A percentile compares a stretch with the other conserved stretches of the same genome.
Evolutionary conservation across 2,888 invertebrate species (phyloP).

Genomic region (Epistrophe grossulariae): DNA sequence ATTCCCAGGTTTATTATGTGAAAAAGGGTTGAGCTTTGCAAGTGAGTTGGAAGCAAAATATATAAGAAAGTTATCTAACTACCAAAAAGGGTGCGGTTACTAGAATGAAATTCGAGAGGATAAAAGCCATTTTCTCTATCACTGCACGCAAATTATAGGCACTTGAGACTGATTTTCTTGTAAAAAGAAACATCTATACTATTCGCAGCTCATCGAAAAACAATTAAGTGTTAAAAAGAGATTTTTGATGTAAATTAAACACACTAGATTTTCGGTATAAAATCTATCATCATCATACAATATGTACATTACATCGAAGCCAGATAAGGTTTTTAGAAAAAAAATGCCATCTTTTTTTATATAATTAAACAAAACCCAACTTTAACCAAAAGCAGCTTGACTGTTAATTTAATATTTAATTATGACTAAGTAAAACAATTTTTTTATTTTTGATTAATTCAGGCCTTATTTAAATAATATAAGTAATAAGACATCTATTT

Average conservation of each 20-base stretch:
- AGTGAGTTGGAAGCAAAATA: not conserved
- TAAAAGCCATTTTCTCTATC: constrained; percentile 32
- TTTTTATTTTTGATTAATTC: too few species aligned
- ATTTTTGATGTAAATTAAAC: not conserved
- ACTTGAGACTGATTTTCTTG: constrained; percentile 6
- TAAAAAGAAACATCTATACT: not conserved
- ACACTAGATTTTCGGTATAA: not conserved
- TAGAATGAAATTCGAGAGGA: constrained; percentile 1
- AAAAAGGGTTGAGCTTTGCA: constrained; percentile 30
- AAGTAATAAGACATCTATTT: too few species aligned
- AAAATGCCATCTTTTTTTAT: too few species aligned
- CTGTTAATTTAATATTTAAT: too few species aligned
- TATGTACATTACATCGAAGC: not conserved
- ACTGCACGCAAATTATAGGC: constrained; percentile 4
- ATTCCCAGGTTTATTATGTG: constrained; percentile 41
- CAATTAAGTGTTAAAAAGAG: not conserved
- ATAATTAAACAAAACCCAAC: too few species aligned
- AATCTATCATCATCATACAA: too few species aligned
- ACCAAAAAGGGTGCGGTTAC: constrained; percentile 24
- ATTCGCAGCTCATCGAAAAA: not conserved
- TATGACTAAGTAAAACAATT: too few species aligned
- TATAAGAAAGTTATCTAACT: constrained; percentile 7
- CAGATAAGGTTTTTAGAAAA: not conserved
- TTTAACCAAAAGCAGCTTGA: too few species aligned
- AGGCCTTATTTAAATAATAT: too few species aligned